Conservation (phyloP, 2,888 invertebrate species). For the Chrysopilus asiliformis region DNA sequence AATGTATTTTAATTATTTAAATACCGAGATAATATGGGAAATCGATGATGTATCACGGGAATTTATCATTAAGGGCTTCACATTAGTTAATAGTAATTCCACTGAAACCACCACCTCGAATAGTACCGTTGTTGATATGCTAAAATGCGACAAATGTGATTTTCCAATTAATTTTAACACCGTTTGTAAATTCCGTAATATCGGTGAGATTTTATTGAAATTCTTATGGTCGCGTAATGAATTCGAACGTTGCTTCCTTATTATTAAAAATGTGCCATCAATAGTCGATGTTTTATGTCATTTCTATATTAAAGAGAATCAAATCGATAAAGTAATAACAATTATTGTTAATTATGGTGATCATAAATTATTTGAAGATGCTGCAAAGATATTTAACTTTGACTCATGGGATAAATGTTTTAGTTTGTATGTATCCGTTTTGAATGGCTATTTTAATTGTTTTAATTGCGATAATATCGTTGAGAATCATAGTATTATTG, state of each 20-base stretch:
- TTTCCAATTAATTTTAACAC: conserved; percentile 33
- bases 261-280: conserved; percentile 30
- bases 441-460: conserved; percentile 29
- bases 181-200: conserved; percentile 28
- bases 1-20: conserved; percentile 36
- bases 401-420: conserved; percentile 31
- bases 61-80: conserved; percentile 31
- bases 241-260: conserved; percentile 31
- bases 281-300: conserved; percentile 31
- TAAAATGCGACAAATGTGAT: conserved; percentile 30
- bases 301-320: conserved; percentile 32
- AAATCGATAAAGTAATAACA: conserved; percentile 30
- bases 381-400: conserved; percentile 25
- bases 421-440: conserved; percentile 31
- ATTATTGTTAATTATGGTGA: conserved; percentile 32
- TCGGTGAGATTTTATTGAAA: conserved; percentile 30
- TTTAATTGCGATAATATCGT: conserved; percentile 31
- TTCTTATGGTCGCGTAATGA: conserved; percentile 36
- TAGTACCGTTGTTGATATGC: conserved; percentile 18
- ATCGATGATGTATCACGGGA: conserved; percentile 33
- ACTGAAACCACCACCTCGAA: too few species aligned
- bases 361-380: conserved; percentile 27
- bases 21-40: conserved; percentile 35
- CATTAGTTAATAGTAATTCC: conserved; percentile 25
- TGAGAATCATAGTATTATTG: conserved; percentile 24